Conservation (phyloP, 2,888 invertebrate genomes). For the Heliconius aoede region DNA sequence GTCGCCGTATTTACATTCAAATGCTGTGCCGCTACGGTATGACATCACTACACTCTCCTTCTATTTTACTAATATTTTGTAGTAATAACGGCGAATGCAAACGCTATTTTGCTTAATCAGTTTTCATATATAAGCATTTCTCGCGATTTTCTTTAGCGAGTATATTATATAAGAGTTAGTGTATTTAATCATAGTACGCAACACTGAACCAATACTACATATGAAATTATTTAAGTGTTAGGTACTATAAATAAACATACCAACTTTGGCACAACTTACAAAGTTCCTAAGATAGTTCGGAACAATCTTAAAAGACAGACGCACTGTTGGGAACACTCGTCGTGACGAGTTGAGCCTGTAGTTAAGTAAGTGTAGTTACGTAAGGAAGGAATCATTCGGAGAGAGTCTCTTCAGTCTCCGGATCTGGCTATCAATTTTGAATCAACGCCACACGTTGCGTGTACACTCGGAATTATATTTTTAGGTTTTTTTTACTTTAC, state of each 20-base stretch:
- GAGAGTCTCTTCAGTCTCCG: neutral
- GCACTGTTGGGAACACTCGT: neutral
- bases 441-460: constrained; percentile 53
- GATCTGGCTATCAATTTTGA: constrained; percentile 54
- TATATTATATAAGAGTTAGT: neutral
- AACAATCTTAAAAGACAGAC: constrained; percentile 3
- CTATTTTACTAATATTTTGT: too few species aligned
- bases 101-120: too few species aligned
- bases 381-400: constrained; percentile 23
- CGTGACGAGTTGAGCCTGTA: constrained; percentile 27
- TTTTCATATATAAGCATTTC: too few species aligned
- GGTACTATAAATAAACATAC: neutral
- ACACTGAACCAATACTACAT: neutral
- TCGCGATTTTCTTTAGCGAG: too few species aligned
- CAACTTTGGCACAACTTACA: neutral
- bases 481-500: neutral
- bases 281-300: constrained; percentile 17
- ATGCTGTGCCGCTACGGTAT: too few species aligned
- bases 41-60: too few species aligned
- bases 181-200: neutral
- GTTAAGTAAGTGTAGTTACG: constrained; percentile 26
- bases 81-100: too few species aligned
- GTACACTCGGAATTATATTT: constrained; percentile 30
- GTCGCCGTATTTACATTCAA: too few species aligned
- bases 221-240: neutral